Evolutionary conservation across 2,797 vertebrate species (phyloP), one percentile per base, ranked within the genome.

Genomic region (Spondyliosoma cantharus): DNA sequence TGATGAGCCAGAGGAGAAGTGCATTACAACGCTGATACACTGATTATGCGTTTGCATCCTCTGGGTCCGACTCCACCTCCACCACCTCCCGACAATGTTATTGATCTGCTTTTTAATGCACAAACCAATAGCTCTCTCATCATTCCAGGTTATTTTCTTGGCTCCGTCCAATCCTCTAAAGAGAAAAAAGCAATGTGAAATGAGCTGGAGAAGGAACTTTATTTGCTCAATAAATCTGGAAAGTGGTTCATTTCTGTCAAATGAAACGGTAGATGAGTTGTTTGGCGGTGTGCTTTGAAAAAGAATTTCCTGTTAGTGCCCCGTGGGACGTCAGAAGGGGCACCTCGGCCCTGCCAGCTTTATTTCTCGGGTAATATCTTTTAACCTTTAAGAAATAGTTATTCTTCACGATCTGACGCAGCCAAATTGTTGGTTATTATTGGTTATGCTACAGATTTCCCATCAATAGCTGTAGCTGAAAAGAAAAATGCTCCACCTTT

Each of bases 101-200:
- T 93, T 58, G 93, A 94, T 93, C 92, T 85, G 84, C 79, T 88
- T 90, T 93, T 91, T 93, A 91, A 93, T 90, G 91, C 90, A 87
- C 88, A 89, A 90, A 90, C 89, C 88, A 76, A 89, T 90, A 71
- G 79, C 83, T 80, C 84, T 81, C 90, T 86, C 86, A 84, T 91
- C 89, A 87, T 92, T 91, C 72, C 84, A 82, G 85, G 86, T 89
- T 90, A 80, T 93, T 91, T 92, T 81, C 87, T 82, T 50, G 22
- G 68, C 81, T 74, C 61, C 45, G 78, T 75, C 57, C 86, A 85
- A 80, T 64, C 73, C 77, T 88, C 81, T 48, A 62, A 88, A 89
- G 81, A 70, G 86, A 82, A 54, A 54, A 80, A 81, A 83, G 72
- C 80, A 81, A 83, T 8, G 68, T 83, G 83, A 89, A 89, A 90